These are phyloP conservation scores for Amblyornis subalaris DNA, from an alignment of 2,113 vertebrate genomes.

Conservation along the genomic window DNA sequence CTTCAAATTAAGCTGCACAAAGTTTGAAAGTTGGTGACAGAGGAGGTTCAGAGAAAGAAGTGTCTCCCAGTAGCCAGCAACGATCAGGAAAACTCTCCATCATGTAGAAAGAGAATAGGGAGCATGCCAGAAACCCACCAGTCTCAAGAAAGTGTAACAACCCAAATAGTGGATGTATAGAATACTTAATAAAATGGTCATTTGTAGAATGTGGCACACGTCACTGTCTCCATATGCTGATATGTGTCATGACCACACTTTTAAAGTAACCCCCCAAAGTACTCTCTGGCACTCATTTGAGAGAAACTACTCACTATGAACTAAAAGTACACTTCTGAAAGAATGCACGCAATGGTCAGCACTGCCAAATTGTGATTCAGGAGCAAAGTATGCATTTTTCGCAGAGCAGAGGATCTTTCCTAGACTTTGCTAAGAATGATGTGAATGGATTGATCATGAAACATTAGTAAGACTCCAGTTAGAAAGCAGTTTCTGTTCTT, in stretches of 20 bases:
- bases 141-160: neutral
- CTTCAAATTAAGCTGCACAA: neutral
- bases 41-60: neutral
- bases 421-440: neutral
- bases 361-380: conserved; percentile 30
- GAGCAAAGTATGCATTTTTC: conserved; percentile 9
- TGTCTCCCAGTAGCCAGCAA: neutral
- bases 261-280: neutral
- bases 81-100: neutral
- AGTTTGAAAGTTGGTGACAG: neutral
- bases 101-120: neutral
- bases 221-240: neutral
- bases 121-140: neutral
- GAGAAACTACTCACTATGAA: neutral
- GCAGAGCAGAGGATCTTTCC: neutral
- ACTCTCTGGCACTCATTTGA: neutral
- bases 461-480: neutral
- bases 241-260: neutral
- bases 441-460: neutral
- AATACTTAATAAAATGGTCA: neutral
- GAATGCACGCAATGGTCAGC: neutral
- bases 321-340: neutral
- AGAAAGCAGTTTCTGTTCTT: neutral
- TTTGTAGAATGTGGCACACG: neutral
- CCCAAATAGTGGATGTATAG: neutral